phyloP scores from a whole-genome alignment of 1,140 invertebrate genomes.

The Cherax destructor region DNA sequence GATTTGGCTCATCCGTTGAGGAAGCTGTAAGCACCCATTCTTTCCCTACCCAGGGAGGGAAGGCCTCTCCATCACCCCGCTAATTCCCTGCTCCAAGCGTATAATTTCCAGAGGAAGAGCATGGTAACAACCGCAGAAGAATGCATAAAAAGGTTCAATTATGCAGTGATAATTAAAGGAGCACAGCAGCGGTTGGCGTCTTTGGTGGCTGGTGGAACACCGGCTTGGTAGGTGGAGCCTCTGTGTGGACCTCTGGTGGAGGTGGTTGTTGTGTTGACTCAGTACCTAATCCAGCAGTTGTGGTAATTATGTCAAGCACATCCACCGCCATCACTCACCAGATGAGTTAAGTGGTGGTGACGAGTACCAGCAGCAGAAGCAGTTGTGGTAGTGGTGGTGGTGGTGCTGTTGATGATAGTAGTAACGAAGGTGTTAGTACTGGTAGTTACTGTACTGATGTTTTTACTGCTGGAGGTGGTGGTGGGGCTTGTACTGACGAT shows the following conservation, averaged over 20 bases:
- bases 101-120: conserved; percentile 39
- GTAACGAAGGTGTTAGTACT: neutral
- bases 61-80: conserved; percentile 7
- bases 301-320: too few species aligned
- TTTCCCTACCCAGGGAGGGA: neutral
- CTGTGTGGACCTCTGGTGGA: neutral
- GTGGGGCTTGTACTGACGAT: too few species aligned
- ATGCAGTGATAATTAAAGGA: conserved; percentile 32
- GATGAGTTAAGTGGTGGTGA: neutral
- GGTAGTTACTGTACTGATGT: too few species aligned
- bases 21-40: neutral
- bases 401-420: neutral
- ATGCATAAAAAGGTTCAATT: conserved; percentile 37
- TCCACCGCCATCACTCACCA: too few species aligned
- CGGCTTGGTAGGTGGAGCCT: neutral
- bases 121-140: conserved; percentile 25
- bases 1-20: neutral
- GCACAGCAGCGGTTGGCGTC: conserved; percentile 7
- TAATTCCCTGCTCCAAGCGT: conserved; percentile 33
- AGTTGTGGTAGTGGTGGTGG: neutral
- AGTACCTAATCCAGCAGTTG: too few species aligned
- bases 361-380: neutral
- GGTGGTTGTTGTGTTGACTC: neutral
- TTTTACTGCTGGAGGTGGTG: too few species aligned
- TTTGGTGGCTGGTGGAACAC: neutral